Conservation (phyloP, 2,888 invertebrate species). For the Beris chalybata region DNA sequence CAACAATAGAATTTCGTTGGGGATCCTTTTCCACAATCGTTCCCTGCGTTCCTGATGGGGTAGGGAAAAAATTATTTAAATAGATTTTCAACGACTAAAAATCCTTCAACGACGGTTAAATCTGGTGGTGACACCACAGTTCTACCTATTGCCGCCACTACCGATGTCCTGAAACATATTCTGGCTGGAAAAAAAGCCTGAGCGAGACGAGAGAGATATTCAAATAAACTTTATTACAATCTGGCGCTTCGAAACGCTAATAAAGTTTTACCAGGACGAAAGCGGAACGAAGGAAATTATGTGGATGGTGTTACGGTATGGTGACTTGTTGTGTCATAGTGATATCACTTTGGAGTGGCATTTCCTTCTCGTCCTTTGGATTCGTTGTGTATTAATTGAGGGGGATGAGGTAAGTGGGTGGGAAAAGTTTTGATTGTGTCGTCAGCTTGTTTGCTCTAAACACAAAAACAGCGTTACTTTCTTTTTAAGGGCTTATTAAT, state of each 20-base stretch:
- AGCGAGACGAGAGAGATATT: slow-evolving; percentile 29
- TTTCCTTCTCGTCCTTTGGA: slow-evolving; percentile 6
- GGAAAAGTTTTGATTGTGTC: too few species aligned
- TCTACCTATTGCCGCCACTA: too few species aligned
- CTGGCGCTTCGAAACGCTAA: slow-evolving; percentile 37
- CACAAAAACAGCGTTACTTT: too few species aligned
- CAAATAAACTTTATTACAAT: slow-evolving; percentile 40
- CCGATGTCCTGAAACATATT: too few species aligned
- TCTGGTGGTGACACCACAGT: too few species aligned
- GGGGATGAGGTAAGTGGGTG: too few species aligned
- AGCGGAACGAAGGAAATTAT: slow-evolving; percentile 30
- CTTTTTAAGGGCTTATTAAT: too few species aligned
- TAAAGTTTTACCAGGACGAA: slow-evolving; percentile 35
- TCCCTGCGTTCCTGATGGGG: not conserved
- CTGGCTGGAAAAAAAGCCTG: slow-evolving; percentile 24
- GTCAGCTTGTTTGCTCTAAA: too few species aligned
- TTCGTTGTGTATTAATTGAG: too few species aligned
- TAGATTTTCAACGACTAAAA: too few species aligned
- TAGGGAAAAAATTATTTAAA: not conserved
- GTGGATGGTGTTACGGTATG: slow-evolving; percentile 11
- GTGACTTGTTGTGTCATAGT: slow-evolving; percentile 8
- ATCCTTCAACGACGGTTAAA: too few species aligned
- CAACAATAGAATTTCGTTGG: slow-evolving; percentile 4
- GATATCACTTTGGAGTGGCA: slow-evolving; percentile 12
- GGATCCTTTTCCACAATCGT: not conserved